Evolutionary conservation across 2,888 invertebrate genomes (phyloP).

Genomic region (Trypoxylon attenuatum): DNA sequence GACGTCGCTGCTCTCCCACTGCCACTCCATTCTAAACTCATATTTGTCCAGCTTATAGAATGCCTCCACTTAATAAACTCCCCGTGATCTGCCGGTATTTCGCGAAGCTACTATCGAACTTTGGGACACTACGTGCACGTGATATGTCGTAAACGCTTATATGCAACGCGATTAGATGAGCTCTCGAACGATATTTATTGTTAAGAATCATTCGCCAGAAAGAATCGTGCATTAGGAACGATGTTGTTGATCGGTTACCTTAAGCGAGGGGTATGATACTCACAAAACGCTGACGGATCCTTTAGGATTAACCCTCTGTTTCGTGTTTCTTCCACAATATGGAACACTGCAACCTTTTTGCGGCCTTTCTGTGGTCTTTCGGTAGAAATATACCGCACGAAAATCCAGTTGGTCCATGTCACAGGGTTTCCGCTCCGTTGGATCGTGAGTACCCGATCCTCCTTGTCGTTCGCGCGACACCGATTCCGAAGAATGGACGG

Average conservation of each 20-base stretch:
- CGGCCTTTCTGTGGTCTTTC: conserved; percentile 54
- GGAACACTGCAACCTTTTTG: conserved; percentile 36
- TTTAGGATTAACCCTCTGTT: conserved; percentile 28
- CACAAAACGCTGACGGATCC: conserved; percentile 14
- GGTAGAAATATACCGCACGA: conserved; percentile 50
- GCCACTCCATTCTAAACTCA: neutral
- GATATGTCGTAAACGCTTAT: too few species aligned
- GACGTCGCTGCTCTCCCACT: conserved; percentile 16
- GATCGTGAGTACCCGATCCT: conserved; percentile 49
- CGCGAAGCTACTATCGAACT: too few species aligned
- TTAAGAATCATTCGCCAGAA: neutral
- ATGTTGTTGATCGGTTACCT: conserved; percentile 26
- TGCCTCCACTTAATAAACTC: too few species aligned
- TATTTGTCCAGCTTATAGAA: too few species aligned
- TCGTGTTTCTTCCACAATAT: conserved; percentile 1
- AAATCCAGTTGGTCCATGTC: conserved; percentile 67
- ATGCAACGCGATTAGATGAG: neutral
- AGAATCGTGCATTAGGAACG: conserved; percentile 10
- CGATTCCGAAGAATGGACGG: conserved; percentile 61
- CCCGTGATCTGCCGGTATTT: too few species aligned
- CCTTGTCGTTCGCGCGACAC: conserved; percentile 56
- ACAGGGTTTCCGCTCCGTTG: conserved; percentile 62
- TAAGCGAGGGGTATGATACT: conserved; percentile 15
- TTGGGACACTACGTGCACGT: too few species aligned
- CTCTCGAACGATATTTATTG: neutral